phyloP scores from a whole-genome alignment of 2,113 vertebrate genomes.

The Cepphus grylle region DNA sequence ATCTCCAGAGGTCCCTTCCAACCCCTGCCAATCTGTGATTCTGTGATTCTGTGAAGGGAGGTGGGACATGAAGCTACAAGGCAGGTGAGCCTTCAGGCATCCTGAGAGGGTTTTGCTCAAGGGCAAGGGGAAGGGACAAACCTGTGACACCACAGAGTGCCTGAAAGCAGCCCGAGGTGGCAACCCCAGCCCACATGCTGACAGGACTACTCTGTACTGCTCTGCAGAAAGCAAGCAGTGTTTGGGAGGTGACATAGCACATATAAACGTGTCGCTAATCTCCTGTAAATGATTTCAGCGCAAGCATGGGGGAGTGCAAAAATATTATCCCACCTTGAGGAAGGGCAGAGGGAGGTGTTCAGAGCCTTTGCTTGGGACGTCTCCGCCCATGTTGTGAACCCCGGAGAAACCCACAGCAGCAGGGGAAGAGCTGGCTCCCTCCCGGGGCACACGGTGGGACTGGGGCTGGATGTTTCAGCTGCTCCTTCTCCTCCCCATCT shows the following conservation, averaged over 20 bases:
- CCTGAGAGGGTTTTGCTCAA: neutral
- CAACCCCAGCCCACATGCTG: neutral
- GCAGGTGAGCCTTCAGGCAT: neutral
- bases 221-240: neutral
- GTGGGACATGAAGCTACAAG: neutral
- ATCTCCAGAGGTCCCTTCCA: too few species aligned
- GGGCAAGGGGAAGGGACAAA: neutral
- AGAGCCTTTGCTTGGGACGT: neutral
- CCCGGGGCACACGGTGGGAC: too few species aligned
- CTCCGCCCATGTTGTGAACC: neutral
- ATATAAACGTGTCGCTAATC: neutral
- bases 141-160: neutral
- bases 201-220: fast-evolving
- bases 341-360: neutral
- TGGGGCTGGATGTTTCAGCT: neutral
- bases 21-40: too few species aligned
- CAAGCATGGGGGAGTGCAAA: neutral
- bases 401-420: neutral
- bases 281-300: neutral
- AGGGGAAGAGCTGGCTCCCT: neutral
- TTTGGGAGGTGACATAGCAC: neutral
- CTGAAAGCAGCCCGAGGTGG: neutral
- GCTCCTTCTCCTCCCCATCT: neutral
- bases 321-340: neutral
- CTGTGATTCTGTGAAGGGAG: neutral